These are phyloP conservation scores for Maylandia zebra DNA, from an alignment of 2,113 vertebrate genomes.

Conservation along the genomic window DNA sequence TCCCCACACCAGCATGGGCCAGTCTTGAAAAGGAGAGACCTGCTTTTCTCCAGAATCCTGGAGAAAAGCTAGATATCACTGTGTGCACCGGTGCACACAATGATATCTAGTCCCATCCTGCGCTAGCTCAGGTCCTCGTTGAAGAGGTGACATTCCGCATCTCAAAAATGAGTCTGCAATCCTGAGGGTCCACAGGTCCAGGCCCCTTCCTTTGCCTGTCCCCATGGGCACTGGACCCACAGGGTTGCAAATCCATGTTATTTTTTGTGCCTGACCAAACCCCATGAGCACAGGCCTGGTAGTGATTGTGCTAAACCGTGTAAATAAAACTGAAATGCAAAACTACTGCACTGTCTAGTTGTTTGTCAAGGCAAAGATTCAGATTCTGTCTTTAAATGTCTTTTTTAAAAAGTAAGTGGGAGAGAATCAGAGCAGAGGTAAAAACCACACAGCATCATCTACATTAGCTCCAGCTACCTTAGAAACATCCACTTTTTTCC, in stretches of 20 bases:
- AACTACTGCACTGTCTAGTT: neutral
- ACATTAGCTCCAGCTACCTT: neutral
- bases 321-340: neutral
- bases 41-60: neutral
- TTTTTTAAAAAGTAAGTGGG: neutral
- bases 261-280: neutral
- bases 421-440: neutral
- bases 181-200: neutral
- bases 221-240: neutral
- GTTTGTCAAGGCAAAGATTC: neutral
- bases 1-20: neutral
- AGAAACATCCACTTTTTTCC: neutral
- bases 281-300: neutral
- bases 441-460: neutral
- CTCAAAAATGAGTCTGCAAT: neutral
- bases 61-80: neutral
- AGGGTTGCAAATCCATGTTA: neutral
- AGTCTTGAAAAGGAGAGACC: neutral
- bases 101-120: neutral
- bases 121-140: accelerated
- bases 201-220: accelerated
- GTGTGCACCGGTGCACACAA: neutral
- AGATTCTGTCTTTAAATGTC: neutral
- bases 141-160: neutral
- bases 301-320: neutral